Evolutionary conservation across 2,797 vertebrate species (phyloP), one percentile per base, ranked within the genome.

Genomic region (Cephalopachus bancanus): DNA sequence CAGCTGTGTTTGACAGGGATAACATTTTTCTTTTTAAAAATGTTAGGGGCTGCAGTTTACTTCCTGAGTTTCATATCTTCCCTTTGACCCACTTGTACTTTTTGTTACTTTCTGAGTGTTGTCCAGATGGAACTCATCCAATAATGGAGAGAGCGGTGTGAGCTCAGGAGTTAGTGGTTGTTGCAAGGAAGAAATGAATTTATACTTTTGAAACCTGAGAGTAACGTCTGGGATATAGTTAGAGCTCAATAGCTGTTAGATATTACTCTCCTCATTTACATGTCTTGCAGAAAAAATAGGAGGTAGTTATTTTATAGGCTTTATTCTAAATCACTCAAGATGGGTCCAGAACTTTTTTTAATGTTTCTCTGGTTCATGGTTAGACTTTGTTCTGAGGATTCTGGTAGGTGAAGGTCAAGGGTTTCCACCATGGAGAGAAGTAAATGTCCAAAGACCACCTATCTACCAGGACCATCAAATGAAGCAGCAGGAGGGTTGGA

Each of bases 61-160:
- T 81, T 84, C 37, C 69, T 97, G 33, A 49, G 33, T 55, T 93
- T 91, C 28, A 1, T 75, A 20, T 81, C 15, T 93, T 91, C 17
- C 10, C 14, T 91, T 93, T 81, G 76, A 90, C 22, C 44, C 49
- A 55, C 19, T 51, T 65, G 69, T 16, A 69, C 22, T 76, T 93
- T 93, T 80, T 95, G 51, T 93, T 95, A 53, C 33, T 93, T 95
- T 96, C 24, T 84, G 65, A 88, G 33, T 71, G 4, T 91, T 92
- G 51, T 75, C 28, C n/a, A 74, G 20, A 30, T 80, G 83, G 37
- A 87, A 89, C 55, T 64, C 22, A 79, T 60, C 49, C 16, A 89
- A n/a, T 81, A 67, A 71, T 16, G 33, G 37, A 55, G n/a, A 94
- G 15, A 91, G 79, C 53, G 10, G 8, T 78, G 33, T 83, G 55